Evolutionary conservation across 2,888 invertebrate genomes (phyloP), one percentile per base, ranked within the genome.

Genomic region (Drosophila barbarae): DNA sequence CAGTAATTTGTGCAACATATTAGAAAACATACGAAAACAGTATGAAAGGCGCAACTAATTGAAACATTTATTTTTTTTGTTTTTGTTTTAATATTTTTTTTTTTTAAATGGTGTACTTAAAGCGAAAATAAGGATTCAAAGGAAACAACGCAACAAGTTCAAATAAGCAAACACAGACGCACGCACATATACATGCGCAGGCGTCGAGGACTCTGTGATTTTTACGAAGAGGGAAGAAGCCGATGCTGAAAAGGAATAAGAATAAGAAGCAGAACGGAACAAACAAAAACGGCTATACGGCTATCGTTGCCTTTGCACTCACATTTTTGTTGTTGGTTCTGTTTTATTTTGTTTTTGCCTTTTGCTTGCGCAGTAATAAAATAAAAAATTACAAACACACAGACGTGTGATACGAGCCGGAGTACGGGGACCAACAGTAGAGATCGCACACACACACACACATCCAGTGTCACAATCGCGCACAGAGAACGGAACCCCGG

Each of bases 371-470:
- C 79, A 77, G 77, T 83, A 76, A 71, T 69, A 78, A 82, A 78
- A 68, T 68, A 76, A 41, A 71, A 26, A 60, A 67, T 59, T 55
- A 49, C 60, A 58, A 51, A 57, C 57, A 66, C 67, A 57, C 60
- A 73, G 80, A 72, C 84, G 68, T 79, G 74, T 83, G 81, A 78
- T 81, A 78, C 77, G 71, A 71, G 59, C 78, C 75, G 71, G 75
- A 77, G 77, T 76, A 79, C 84, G 71, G 18, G 18, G 18, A 18
- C 18, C 18, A 18, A 18, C 18, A 18, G 18, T 18, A 18, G 67
- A 54, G 72, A 38, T 58, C 47, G 59, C 51, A 59, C 21, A 52
- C 38, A 36, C 30, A 36, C 30, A 46, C 10, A 47, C 21, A 39
- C 32, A 50, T 21, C 15, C n/a, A 47, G 44, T 64, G 34, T 52